Conservation (phyloP, 2,888 invertebrate genomes). For the Drosophila formosana region DNA sequence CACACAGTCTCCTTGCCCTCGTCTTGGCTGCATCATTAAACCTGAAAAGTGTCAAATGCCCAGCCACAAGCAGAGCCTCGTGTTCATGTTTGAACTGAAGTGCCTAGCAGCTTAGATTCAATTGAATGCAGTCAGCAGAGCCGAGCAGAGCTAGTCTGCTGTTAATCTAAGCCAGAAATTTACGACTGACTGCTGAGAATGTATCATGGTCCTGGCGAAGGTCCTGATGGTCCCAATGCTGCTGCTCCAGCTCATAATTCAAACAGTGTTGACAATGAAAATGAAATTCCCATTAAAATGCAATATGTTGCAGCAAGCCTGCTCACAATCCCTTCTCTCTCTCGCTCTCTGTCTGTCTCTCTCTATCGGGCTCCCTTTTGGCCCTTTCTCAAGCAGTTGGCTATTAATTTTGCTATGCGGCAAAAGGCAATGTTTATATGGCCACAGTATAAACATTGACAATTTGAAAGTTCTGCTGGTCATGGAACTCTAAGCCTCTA, state of each 20-base stretch:
- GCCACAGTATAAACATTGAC: conserved; percentile 61
- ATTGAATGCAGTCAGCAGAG: conserved; percentile 55
- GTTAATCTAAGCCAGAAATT: conserved; percentile 71
- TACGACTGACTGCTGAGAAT: conserved; percentile 50
- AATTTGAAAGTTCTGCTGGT: conserved; percentile 33
- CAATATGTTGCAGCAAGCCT: conserved; percentile 74
- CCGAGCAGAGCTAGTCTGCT: conserved; percentile 26
- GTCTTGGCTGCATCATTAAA: conserved; percentile 71
- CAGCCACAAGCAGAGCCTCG: conserved; percentile 31
- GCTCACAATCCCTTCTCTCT: conserved; percentile 2
- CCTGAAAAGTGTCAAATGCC: conserved; percentile 78
- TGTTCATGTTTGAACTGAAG: conserved; percentile 11
- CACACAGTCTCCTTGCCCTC: conserved; percentile 19
- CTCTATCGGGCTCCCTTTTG: background rate
- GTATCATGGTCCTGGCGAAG: conserved; percentile 11
- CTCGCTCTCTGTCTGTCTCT: no score
- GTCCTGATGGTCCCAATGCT: background rate
- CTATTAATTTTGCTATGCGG: conserved; percentile 42
- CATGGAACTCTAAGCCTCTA: conserved; percentile 16
- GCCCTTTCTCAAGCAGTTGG: conserved; percentile 3
- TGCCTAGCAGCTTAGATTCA: conserved; percentile 56
- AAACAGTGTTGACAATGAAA: conserved; percentile 78
- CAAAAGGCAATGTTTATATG: conserved; percentile 55
- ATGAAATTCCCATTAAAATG: conserved; percentile 78
- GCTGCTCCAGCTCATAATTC: conserved; percentile 66